Evolutionary conservation across 2,113 vertebrate genomes (phyloP), one percentile per base, ranked within the genome.

Genomic region (Centropristis striata): DNA sequence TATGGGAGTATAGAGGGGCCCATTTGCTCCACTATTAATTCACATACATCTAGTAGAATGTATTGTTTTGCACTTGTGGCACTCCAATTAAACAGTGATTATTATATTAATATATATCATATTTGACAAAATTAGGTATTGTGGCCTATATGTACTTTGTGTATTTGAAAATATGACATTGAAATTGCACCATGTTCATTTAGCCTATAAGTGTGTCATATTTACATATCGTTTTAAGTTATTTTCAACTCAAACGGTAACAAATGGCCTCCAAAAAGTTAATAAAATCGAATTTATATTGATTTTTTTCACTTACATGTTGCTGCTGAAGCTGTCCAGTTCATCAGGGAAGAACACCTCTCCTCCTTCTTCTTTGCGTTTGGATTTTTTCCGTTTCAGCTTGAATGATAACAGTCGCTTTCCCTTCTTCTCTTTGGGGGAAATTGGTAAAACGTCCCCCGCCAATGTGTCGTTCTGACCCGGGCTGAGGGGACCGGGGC

Each of bases 301-400:
- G 37, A 12, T 42, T 6, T 59, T 32, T 8, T 46, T 4, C 5
- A 13, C 80, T 82, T 67, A 94, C 93, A 39, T 9, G 14, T 64
- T 4, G 10, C 75, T 80, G 86, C 5, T 68, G 86, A 90, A 83
- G 67, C 65, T 85, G 70, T 84, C 86, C 77, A 66, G 84, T 3
- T 92, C 90, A 20, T 82, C 87, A 0, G 76, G 1, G 75, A 84
- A 84, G 39, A 91, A 90, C 21, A 82, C 68, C 0, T 94, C 90
- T 42, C 58, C 86, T 32, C 50, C 83, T 15, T 42, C 55, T 8
- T 65, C 78, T 27, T 75, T 71, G 14, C 1, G 15, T n/a, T 89
- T 92, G 18, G 86, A 71, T 37, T 91, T 93, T 57, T 89, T 92
- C 27, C 63, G 71, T 2, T 70, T 92, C 21, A 90, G 37, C 23